A percentile compares a stretch with the other conserved stretches of the same genome.
These are phyloP conservation scores for Hassar affinis DNA, from an alignment of 2,113 vertebrate genomes.

Conservation along the genomic window DNA sequence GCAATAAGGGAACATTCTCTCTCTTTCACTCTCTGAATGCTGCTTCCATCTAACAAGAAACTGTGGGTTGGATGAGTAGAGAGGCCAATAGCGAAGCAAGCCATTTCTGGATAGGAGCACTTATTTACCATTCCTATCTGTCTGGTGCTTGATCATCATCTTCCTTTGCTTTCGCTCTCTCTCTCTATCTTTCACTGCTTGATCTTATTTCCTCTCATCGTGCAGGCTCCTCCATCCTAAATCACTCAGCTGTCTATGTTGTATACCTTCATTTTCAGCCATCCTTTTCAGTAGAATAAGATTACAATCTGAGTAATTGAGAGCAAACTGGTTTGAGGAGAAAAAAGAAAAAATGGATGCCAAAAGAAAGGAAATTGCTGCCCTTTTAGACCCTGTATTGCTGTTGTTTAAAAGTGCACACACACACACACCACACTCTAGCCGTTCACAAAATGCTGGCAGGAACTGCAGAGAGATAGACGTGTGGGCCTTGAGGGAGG, in stretches of 20 bases:
- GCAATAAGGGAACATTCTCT: constrained; percentile 32
- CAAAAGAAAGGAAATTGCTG: constrained; percentile 44
- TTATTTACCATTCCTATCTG: constrained; percentile 56
- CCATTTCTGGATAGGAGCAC: constrained; percentile 45
- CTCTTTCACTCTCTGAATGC: constrained; percentile 21
- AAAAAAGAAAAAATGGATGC: constrained; percentile 12
- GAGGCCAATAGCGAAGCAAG: constrained; percentile 24
- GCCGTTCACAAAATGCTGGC: neutral
- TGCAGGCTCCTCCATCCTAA: constrained; percentile 1
- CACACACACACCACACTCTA: neutral
- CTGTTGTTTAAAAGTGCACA: neutral
- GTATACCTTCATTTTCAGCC: constrained; percentile 74
- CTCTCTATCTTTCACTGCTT: neutral
- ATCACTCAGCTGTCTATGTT: constrained; percentile 63
- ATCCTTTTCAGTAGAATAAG: constrained; percentile 61
- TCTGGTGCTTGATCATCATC: constrained; percentile 22
- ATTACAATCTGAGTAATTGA: constrained; percentile 72
- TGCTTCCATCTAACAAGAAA: constrained; percentile 23
- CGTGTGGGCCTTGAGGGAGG: constrained; percentile 1
- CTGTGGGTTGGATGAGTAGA: constrained; percentile 25
- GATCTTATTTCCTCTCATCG: constrained; percentile 21
- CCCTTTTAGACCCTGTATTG: constrained; percentile 32
- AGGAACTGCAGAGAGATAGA: constrained; percentile 18
- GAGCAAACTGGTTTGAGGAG: constrained; percentile 63
- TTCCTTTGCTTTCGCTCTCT: constrained; percentile 8